Evolutionary conservation across 2,888 invertebrate species (phyloP), one percentile per base, ranked within the genome.

Genomic region (Eretmocerus hayati): DNA sequence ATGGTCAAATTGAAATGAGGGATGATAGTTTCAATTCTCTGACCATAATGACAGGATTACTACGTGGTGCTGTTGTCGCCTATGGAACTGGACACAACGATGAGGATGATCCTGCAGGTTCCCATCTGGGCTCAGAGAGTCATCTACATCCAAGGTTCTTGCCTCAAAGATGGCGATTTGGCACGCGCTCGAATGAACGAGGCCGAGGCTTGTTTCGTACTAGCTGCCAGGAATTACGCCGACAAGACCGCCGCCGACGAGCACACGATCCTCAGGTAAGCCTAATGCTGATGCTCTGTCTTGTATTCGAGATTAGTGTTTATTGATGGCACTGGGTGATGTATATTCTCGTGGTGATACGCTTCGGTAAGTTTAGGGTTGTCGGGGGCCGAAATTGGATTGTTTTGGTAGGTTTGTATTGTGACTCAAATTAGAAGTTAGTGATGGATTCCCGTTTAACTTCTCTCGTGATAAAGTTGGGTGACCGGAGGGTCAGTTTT

Each of bases 61-160:
- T 94, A 91, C 69, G 95, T 96, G 33, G 95, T 97, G 23, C 80
- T 99, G 42, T 75, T 99, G 41, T 94, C 95, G 13, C 97, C 97
- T 0, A 94, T 93, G 88, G 97, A 97, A 72, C 77, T 97, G 59
- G 96, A 97, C 71, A 90, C 93, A 18, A 95, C 93, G 18, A 96
- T 96, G 93, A 80, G 95, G 65, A 94, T 96, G 91, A 91, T 99
- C 64, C 79, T 97, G 44, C 94, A 95, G 77, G 88, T 88, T 56
- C 96, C 96, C 8, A 90, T 95, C 63, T 96, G 96, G 96, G 92
- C 94, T 11, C 92, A 94, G 70, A 78, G 96, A 56, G 96, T 97
- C 47, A 94, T 96, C 67, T 97, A 94, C 74, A 70, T 71, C 55
- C 87, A 95, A 76, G 96, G 96, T 31, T 95, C 96, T 22, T 96